These are phyloP conservation scores for Sebastes trivittatus DNA, from an alignment of 2,797 vertebrate species.

Conservation along the genomic window DNA sequence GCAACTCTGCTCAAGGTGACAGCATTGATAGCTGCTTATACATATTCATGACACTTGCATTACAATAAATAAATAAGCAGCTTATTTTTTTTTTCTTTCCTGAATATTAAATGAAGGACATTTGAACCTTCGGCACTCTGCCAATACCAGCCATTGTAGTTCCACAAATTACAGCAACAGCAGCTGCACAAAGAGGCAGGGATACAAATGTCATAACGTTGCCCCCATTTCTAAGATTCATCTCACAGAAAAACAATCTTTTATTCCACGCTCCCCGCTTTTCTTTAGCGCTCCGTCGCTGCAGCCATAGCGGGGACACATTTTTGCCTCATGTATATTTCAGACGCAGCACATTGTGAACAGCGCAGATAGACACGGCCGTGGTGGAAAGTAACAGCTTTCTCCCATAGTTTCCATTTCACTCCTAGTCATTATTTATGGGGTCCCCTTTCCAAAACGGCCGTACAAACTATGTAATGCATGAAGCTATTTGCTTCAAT, in stretches of 20 bases:
- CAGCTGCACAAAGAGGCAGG: conserved; percentile 18
- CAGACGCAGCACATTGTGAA: conserved; percentile 59
- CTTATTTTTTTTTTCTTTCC: conserved; percentile 52
- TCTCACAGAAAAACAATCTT: conserved; percentile 33
- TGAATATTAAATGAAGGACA: conserved; percentile 69
- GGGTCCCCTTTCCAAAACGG: conserved; percentile 50
- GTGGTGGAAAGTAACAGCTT: conserved; percentile 69
- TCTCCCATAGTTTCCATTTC: conserved; percentile 71
- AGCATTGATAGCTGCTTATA: conserved; percentile 64
- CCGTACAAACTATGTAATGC: conserved; percentile 56
- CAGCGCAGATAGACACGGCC: conserved; percentile 32
- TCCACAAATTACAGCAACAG: conserved; percentile 31
- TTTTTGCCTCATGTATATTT: conserved; percentile 77
- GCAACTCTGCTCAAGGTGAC: conserved; percentile 64
- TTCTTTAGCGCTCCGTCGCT: conserved; percentile 15
- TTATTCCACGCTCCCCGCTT: background rate
- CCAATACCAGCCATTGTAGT: conserved; percentile 29
- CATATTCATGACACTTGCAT: conserved; percentile 68
- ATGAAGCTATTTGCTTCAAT: conserved; percentile 59
- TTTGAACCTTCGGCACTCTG: conserved; percentile 37
- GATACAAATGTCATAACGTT: conserved; percentile 50
- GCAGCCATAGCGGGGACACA: conserved; percentile 44
- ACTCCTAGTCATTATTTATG: conserved; percentile 68
- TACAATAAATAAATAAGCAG: conserved; percentile 71
- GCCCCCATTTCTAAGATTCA: conserved; percentile 56